Evolutionary conservation across 2,888 invertebrate genomes (phyloP), one percentile per base, ranked within the genome.

Genomic region (Acrocyrtus sp.): DNA sequence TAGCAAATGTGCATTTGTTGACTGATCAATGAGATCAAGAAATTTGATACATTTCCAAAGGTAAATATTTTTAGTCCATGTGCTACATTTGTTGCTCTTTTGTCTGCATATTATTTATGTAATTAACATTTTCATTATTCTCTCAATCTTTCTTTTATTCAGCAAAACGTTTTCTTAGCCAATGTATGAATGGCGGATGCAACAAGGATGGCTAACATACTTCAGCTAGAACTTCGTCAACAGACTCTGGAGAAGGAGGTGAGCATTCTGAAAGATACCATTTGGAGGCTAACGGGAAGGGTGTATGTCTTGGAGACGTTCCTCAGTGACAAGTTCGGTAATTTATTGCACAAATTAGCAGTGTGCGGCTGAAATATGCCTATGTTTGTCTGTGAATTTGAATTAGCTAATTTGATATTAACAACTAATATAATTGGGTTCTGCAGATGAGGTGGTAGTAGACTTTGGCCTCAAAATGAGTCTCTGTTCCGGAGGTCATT

Each of bases 301-400:
- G 65, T 77, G 22, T 77, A 72, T 34, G 74, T 74, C 4, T 43
- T 77, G 29, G 77, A 77, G 48, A 72, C 77, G 12, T 77, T 77
- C 57, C 72, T 77, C 39, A 74, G 72, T 39, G 77, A 77, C 65
- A 77, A 77, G 62, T 77, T 77, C 45, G 77, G 77, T 77, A 72
- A 65, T 15, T 19, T 2, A 10, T 26, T 39, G 39, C 3, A 24
- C 8, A 2, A 17, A 27, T 17, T 61, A 22, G 43, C 4, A 8
- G 34, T 22, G 2, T 26, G 12, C 12, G 5, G 45, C 8, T 45
- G 24, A 24, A 58, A 19, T 48, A 48, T 17, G 26, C 26, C 26
- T 10, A n/a, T 21, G 27, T 2, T 17, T 15, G 2, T 43, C 45
- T 3, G 24, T 22, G 3, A 41, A 27, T 53, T 54, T 10, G 12